Evolutionary conservation across 2,797 vertebrate genomes (phyloP), one percentile per base, ranked within the genome.

Genomic region (Characodon lateralis): DNA sequence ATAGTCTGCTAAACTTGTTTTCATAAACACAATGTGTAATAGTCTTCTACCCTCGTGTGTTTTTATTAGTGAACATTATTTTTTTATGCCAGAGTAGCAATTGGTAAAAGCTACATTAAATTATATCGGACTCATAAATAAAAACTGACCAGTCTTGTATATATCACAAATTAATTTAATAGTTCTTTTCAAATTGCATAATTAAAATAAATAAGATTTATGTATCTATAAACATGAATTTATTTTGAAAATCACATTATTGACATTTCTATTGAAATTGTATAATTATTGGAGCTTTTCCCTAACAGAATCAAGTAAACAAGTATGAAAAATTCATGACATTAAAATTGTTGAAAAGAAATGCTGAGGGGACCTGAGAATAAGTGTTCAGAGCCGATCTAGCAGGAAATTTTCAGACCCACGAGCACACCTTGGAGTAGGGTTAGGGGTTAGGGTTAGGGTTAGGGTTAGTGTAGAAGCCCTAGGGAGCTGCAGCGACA

Each of bases 1-100:
- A 63, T 69, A 74, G 84, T 92, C 83, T 46, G 9, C 41, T 26
- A n/a, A 69, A 83, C 51, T 82, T 78, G 55, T 86, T 87, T 85
- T 48, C 73, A 70, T 79, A 69, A 56, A 61, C 50, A 10, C 74
- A 83, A 39, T 82, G 82, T 43, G 35, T 79, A 85, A 88, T 85
- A 68, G 74, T 53, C 74, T 78, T 82, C 63, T 84, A 75, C 77
- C 61, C 6, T n/a, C 24, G 18, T 7, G 6, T 8, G 77, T 80
- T 72, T 83, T 26, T 76, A 66, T 72, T 65, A 22, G 48, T 72
- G 0, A 68, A 6, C 76, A 46, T 48, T 73, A 53, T n/a, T 9
- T 68, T 6, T 24, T 43, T 43, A 43, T 68, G 65, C 22, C 6
- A 43, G 43, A 18, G 2, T 48, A 7, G 58, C 16, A 59, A 10